Percentiles rank a stretch among this genome's conserved stretches.
Evolutionary conservation across 1,140 invertebrate genomes (phyloP).

Genomic region (Anastrepha obliqua): DNA sequence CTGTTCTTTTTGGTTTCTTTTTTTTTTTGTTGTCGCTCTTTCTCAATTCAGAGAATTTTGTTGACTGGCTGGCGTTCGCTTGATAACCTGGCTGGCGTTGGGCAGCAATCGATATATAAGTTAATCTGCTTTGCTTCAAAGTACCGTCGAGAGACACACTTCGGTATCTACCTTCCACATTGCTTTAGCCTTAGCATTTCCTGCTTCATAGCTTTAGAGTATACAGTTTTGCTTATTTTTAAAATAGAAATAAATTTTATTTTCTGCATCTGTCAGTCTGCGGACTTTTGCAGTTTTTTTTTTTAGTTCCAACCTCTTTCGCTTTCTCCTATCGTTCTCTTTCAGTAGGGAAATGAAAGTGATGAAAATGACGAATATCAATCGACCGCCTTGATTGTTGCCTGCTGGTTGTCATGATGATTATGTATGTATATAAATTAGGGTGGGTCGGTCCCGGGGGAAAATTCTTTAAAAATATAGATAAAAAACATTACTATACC

Average conservation of each 20-base stretch:
- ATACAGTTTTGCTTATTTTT: not conserved
- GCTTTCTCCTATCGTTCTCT: not conserved
- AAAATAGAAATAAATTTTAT: not conserved
- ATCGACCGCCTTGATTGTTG: not conserved
- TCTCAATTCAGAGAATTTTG: not conserved
- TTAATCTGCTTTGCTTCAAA: not conserved
- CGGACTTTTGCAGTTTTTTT: not conserved
- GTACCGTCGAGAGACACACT: not conserved
- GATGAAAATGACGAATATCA: not conserved
- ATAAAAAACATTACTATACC: too few species aligned
- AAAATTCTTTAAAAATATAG: not conserved
- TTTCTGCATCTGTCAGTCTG: conserved; percentile 4
- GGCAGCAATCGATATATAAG: not conserved
- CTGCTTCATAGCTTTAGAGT: not conserved
- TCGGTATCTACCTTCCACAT: not conserved
- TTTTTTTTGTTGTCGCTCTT: not conserved
- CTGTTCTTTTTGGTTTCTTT: not conserved
- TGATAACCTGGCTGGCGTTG: conserved; percentile 6
- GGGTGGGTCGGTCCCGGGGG: not conserved
- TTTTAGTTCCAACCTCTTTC: not conserved
- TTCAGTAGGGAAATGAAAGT: conserved; percentile 33
- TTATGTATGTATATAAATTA: not conserved
- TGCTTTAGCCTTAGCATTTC: not conserved
- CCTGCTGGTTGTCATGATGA: not conserved
- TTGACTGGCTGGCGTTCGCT: not conserved